phyloP scores from a whole-genome alignment of 2,888 invertebrate genomes.

The Pemphredon lugubris region DNA sequence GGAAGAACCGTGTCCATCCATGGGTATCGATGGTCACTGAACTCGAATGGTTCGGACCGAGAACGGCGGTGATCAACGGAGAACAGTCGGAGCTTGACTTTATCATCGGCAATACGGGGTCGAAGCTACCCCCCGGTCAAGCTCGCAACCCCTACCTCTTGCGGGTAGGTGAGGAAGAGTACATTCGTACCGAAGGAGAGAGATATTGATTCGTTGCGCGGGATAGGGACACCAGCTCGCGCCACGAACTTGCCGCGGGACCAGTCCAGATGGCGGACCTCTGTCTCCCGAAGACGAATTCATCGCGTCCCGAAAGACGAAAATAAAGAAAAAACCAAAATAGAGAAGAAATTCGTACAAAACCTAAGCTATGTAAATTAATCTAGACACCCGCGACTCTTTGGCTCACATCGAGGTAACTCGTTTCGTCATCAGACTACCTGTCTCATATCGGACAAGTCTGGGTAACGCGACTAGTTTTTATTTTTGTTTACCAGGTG shows the following conservation, averaged over 20 bases:
- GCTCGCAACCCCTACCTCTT: neutral
- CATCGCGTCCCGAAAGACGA: too few relatives aligned
- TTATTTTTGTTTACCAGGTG: too few relatives aligned
- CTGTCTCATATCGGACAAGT: too few relatives aligned
- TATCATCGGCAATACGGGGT: constrained; percentile 28
- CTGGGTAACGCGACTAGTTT: neutral
- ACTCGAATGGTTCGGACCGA: constrained; percentile 7
- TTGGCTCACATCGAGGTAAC: constrained; percentile 6
- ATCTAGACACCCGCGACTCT: neutral
- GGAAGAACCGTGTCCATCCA: too few relatives aligned
- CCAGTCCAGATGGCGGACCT: constrained; percentile 46
- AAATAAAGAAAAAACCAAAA: too few relatives aligned
- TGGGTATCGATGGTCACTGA: too few relatives aligned
- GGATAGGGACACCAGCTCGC: constrained; percentile 12
- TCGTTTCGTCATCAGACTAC: constrained; percentile 1
- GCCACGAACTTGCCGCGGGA: constrained; percentile 16
- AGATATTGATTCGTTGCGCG: constrained; percentile 43
- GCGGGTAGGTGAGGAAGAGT: constrained; percentile 51
- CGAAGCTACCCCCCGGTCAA: constrained; percentile 28
- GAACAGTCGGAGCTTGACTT: constrained; percentile 13
- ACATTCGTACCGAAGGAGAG: constrained; percentile 45
- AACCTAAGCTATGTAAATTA: too few relatives aligned
- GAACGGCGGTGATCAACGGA: constrained; percentile 10
- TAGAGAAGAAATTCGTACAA: too few relatives aligned
- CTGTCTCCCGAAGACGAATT: constrained; percentile 5